These are phyloP conservation scores for Tenthredo livida DNA, from an alignment of 2,888 invertebrate genomes.

Conservation along the genomic window DNA sequence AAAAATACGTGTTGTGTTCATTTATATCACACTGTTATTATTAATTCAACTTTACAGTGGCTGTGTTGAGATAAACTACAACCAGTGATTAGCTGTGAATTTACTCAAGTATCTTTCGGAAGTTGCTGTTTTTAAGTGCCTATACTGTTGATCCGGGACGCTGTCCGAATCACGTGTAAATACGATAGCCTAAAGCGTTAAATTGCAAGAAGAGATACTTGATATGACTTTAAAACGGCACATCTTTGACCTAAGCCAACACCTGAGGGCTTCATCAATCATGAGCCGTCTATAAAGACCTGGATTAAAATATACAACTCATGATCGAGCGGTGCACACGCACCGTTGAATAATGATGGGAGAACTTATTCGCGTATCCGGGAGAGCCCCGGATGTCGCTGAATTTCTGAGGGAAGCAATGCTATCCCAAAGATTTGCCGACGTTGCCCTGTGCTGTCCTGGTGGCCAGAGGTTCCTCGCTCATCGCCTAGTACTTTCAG, in stretches of 20 bases:
- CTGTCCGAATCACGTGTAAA: background rate
- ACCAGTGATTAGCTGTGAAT: conserved; percentile 38
- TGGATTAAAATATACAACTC: conserved; percentile 28
- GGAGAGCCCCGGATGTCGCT: conserved; percentile 68
- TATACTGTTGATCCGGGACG: background rate
- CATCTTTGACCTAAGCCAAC: background rate
- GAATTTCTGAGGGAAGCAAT: conserved; percentile 75
- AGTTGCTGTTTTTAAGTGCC: conserved; percentile 15
- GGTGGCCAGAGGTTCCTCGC: conserved; percentile 82
- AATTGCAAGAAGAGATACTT: background rate
- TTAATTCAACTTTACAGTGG: background rate
- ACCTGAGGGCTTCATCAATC: background rate
- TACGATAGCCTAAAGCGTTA: background rate
- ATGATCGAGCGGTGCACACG: background rate
- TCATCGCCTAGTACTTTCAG: conserved; percentile 84
- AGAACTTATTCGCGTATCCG: conserved; percentile 70
- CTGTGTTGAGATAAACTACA: conserved; percentile 31
- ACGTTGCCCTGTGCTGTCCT: conserved; percentile 84
- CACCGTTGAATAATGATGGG: conserved; percentile 66
- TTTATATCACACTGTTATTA: background rate
- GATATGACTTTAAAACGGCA: conserved; percentile 17
- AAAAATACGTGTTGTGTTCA: conserved; percentile 3
- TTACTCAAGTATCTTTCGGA: background rate
- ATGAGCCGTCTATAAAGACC: background rate
- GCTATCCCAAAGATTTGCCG: conserved; percentile 81